A percentile compares a stretch with the other conserved stretches of the same genome.
These are phyloP conservation scores for Megalops cyprinoides DNA, from an alignment of 2,797 vertebrate species.

Conservation along the genomic window DNA sequence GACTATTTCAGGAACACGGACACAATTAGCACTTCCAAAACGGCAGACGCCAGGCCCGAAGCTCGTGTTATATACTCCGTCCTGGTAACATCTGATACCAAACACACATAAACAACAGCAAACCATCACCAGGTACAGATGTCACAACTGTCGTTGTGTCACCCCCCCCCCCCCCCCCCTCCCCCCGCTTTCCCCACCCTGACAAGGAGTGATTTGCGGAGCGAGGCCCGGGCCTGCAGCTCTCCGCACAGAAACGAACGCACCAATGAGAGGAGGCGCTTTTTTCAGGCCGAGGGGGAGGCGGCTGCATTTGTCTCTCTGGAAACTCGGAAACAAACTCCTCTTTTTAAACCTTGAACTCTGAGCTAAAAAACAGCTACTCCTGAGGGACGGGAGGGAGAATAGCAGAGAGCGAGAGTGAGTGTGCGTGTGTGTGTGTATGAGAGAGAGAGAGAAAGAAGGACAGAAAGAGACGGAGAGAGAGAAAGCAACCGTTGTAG, in stretches of 20 bases:
- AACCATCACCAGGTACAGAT: background rate
- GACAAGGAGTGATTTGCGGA: background rate
- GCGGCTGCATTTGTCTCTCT: background rate
- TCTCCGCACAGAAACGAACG: background rate
- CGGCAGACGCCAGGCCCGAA: background rate
- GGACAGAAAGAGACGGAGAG: background rate
- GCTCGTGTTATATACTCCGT: background rate
- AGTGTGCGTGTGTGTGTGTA: background rate
- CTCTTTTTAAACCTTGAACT: background rate
- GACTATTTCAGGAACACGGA: background rate
- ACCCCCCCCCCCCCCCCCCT: background rate
- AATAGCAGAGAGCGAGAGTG: background rate
- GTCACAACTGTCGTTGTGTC: background rate
- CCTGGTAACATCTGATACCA: background rate
- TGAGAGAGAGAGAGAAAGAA: background rate
- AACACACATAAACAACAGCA: background rate
- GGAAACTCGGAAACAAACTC: conserved; percentile 9
- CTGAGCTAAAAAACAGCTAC: background rate
- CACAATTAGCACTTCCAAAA: background rate
- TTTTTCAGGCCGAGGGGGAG: conserved; percentile 5
- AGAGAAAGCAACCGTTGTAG: background rate
- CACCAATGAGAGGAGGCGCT: conserved; percentile 4
- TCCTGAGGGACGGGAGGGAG: background rate
- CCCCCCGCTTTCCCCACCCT: background rate
- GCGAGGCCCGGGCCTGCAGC: background rate